Percentiles rank a stretch among this genome's conserved stretches.
phyloP scores from a whole-genome alignment of 2,888 invertebrate species.

The Eledona agricola region DNA sequence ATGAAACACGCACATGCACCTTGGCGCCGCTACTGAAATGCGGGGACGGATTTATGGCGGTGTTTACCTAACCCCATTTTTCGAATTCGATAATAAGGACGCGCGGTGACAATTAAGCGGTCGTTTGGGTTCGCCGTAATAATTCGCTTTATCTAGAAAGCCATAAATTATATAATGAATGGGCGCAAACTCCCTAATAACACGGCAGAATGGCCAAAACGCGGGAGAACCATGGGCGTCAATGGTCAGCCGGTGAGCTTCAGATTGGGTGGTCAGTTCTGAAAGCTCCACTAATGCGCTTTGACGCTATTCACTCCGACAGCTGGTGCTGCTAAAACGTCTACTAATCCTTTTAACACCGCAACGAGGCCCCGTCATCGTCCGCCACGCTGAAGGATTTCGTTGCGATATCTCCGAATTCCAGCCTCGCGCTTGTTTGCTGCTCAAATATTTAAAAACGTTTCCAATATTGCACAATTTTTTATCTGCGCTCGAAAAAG shows the following conservation, averaged over 20 bases:
- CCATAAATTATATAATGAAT: conserved; percentile 39
- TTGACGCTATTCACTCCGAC: conserved; percentile 20
- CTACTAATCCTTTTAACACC: conserved; percentile 27
- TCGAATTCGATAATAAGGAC: conserved; percentile 1
- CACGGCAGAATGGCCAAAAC: conserved; percentile 29
- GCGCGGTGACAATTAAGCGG: not conserved
- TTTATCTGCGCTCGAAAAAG: conserved; percentile 5
- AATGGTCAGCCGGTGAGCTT: conserved; percentile 31
- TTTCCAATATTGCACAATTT: conserved; percentile 20
- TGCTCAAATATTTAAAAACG: conserved; percentile 16
- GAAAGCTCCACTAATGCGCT: conserved; percentile 32
- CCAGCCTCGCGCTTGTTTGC: conserved; percentile 11
- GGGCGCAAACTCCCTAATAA: conserved; percentile 35
- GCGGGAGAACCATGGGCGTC: conserved; percentile 29
- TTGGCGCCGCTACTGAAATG: conserved; percentile 32
- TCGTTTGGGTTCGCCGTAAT: conserved; percentile 5
- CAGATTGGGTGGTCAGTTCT: conserved; percentile 37
- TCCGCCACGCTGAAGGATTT: conserved; percentile 20
- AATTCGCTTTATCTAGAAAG: conserved; percentile 19
- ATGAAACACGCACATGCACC: conserved; percentile 35
- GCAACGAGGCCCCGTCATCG: conserved; percentile 13
- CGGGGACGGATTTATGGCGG: conserved; percentile 26
- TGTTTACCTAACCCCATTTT: conserved; percentile 23
- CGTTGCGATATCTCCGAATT: conserved; percentile 18
- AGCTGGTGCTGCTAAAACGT: conserved; percentile 23